A percentile compares a stretch with the other conserved stretches of the same genome.
Evolutionary conservation across 2,113 vertebrate species (phyloP).

Genomic region (Poicephalus meyeri): DNA sequence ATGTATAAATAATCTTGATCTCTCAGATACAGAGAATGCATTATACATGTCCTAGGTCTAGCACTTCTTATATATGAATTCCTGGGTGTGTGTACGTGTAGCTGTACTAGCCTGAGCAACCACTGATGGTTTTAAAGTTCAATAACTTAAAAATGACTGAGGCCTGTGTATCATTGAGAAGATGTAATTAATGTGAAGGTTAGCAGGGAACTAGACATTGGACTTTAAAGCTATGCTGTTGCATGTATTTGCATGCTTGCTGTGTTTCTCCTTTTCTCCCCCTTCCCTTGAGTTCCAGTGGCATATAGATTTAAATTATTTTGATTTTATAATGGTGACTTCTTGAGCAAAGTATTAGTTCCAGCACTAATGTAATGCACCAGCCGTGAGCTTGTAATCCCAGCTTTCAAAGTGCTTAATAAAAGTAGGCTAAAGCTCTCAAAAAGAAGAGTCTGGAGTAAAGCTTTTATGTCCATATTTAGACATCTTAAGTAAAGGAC

Average conservation of each 20-base stretch:
- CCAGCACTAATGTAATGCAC: constrained; percentile 45
- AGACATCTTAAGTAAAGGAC: constrained; percentile 2
- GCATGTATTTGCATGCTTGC: not conserved
- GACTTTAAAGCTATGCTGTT: not conserved
- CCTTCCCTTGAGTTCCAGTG: not conserved
- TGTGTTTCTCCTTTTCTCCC: not conserved
- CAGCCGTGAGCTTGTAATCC: constrained; percentile 32
- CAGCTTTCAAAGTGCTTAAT: constrained; percentile 48
- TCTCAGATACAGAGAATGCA: not conserved
- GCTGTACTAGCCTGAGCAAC: not conserved
- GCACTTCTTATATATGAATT: not conserved
- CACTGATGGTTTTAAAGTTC: not conserved
- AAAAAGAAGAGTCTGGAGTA: not conserved
- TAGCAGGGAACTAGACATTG: not conserved
- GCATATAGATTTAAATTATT: constrained; percentile 27
- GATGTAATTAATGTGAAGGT: constrained; percentile 14
- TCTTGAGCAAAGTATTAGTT: constrained; percentile 43
- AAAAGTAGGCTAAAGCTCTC: constrained; percentile 53
- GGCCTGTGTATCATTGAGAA: not conserved
- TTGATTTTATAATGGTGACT: constrained; percentile 33
- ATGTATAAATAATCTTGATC: not conserved
- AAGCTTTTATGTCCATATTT: constrained; percentile 33
- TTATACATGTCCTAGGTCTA: not conserved
- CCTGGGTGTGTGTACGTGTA: not conserved
- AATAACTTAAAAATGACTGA: not conserved